Percentiles rank a stretch among this genome's conserved stretches.
Conservation (phyloP, 1,140 invertebrate genomes). For the Leptestheria dahalacensis region DNA sequence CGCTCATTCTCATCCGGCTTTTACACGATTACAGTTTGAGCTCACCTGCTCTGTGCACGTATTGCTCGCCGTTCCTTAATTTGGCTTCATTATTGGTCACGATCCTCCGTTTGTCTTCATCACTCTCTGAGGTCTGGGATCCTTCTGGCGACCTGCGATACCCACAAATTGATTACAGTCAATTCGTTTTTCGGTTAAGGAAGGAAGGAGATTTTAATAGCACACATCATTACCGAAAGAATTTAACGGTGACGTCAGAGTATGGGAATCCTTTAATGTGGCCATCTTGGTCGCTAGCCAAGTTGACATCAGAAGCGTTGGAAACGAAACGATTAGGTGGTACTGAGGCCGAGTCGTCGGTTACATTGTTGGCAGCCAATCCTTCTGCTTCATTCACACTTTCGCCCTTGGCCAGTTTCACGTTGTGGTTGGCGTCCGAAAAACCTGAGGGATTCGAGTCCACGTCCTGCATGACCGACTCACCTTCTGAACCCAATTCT, state of each 20-base stretch:
- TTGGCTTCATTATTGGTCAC: background rate
- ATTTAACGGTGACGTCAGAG: background rate
- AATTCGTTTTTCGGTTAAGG: too few relatives aligned
- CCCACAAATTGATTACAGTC: background rate
- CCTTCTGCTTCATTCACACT: background rate
- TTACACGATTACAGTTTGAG: background rate
- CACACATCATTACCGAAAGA: background rate
- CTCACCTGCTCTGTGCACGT: background rate
- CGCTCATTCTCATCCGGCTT: too few relatives aligned
- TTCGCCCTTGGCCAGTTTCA: background rate
- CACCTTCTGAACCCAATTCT: background rate
- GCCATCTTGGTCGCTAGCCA: background rate
- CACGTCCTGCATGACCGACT: background rate
- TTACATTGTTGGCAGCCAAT: too few relatives aligned
- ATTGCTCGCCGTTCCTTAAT: background rate
- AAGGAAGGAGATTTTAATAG: too few relatives aligned
- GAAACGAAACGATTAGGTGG: too few relatives aligned
- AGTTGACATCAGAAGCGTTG: background rate
- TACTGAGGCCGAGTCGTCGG: too few relatives aligned
- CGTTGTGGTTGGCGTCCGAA: slow-evolving; percentile 11
- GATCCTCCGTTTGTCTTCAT: background rate
- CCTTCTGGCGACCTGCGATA: background rate
- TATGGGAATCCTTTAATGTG: background rate
- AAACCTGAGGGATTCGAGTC: background rate
- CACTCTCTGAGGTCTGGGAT: background rate